Evolutionary conservation across 2,113 vertebrate species (phyloP).

Genomic region (Sylvilagus bachmani): DNA sequence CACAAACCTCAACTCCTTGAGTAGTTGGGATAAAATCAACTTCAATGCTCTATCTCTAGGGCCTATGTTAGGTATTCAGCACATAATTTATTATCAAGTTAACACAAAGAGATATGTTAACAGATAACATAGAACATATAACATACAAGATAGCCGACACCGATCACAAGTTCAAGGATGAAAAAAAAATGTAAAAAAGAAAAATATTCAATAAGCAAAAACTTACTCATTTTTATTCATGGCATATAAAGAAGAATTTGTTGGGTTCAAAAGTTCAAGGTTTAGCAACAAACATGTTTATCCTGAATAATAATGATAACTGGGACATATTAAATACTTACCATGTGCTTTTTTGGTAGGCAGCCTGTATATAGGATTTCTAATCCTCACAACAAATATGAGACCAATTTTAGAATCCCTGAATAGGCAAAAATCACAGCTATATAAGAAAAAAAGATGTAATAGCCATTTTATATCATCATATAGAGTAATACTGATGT

Average conservation of each 20-base stretch:
- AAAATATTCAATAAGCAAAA: background rate
- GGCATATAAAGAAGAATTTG: background rate
- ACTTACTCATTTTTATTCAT: background rate
- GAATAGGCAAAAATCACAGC: background rate
- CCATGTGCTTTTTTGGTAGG: background rate
- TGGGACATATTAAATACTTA: background rate
- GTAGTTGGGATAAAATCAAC: background rate
- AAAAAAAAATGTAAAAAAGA: slow-evolving; percentile 31
- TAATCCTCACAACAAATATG: slow-evolving; percentile 19
- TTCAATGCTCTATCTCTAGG: background rate
- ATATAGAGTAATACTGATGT: background rate
- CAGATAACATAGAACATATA: background rate
- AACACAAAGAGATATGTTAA: background rate
- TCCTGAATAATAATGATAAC: background rate
- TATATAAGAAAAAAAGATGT: background rate
- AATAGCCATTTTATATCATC: slow-evolving; percentile 29
- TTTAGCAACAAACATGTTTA: background rate
- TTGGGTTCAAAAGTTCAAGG: background rate
- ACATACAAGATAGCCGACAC: background rate
- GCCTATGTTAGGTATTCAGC: background rate
- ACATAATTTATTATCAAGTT: background rate
- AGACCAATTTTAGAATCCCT: background rate
- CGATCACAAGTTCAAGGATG: background rate
- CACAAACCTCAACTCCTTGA: background rate
- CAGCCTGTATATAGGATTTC: background rate